Conservation (phyloP, 2,797 vertebrate species). For the Sylvilagus floridanus region DNA sequence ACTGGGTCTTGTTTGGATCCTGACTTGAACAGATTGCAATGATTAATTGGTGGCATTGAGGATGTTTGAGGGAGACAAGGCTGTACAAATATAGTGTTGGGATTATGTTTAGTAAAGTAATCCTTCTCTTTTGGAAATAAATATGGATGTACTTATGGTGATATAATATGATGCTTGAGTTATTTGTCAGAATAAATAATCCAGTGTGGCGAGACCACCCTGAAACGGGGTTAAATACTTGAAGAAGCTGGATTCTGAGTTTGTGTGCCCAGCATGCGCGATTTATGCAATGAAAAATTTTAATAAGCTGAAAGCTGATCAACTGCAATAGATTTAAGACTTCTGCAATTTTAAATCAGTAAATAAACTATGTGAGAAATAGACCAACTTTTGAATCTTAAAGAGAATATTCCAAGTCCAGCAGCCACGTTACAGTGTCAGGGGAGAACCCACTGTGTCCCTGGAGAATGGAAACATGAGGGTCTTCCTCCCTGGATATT, state of each 20-base stretch:
- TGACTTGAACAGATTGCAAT: background rate
- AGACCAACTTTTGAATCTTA: background rate
- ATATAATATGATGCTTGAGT: background rate
- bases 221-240: background rate
- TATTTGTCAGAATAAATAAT: background rate
- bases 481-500: background rate
- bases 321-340: background rate
- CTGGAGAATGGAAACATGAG: background rate
- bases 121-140: background rate
- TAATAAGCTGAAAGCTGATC: background rate
- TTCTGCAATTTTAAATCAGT: background rate
- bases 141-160: background rate
- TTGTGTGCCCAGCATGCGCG: background rate
- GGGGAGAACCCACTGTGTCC: background rate
- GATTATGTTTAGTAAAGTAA: background rate
- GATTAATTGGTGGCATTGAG: background rate
- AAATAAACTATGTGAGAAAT: background rate
- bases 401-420: background rate
- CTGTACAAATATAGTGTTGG: background rate
- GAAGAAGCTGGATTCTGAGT: background rate
- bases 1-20: background rate
- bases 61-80: background rate
- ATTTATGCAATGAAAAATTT: background rate
- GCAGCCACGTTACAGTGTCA: background rate
- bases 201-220: no score